Conservation (phyloP, 1,140 invertebrate genomes). For the Drosophila arizonae region DNA sequence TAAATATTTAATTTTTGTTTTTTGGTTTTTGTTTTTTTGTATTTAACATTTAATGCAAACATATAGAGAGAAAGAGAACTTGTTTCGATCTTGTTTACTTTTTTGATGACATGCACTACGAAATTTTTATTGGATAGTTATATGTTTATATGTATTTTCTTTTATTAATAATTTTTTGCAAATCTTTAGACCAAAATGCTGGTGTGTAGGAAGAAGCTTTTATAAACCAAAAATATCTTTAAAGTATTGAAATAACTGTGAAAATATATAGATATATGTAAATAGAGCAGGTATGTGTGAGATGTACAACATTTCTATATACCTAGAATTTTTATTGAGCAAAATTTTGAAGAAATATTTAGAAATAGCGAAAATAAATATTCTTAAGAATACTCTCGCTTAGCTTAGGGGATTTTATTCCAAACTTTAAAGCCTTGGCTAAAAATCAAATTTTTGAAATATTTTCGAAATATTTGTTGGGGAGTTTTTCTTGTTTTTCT, state of each 20-base stretch:
- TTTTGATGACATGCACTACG: slow-evolving; percentile 40
- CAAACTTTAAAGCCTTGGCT: too few species aligned
- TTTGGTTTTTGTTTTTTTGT: slow-evolving; percentile 44
- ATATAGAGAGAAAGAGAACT: slow-evolving; percentile 66
- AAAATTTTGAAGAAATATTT: neutral
- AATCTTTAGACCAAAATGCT: slow-evolving; percentile 14
- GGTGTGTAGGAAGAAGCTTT: neutral
- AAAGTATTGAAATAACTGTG: neutral
- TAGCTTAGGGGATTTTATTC: neutral
- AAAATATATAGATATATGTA: neutral
- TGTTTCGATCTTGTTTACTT: slow-evolving; percentile 43
- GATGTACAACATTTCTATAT: neutral
- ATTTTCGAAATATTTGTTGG: neutral
- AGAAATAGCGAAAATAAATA: neutral
- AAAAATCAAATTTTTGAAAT: neutral
- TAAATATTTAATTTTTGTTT: slow-evolving; percentile 35
- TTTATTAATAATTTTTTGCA: slow-evolving; percentile 13
- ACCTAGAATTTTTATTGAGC: slow-evolving; percentile 5
- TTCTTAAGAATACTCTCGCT: neutral
- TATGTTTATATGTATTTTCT: slow-evolving; percentile 8
- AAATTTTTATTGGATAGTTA: slow-evolving; percentile 38
- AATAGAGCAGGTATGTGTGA: neutral
- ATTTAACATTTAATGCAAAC: slow-evolving; percentile 67
- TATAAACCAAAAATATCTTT: neutral
- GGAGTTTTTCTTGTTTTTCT: neutral